Percentiles rank a stretch among this genome's conserved stretches.
phyloP scores from a whole-genome alignment of 2,888 invertebrate genomes.

The Lasiommata megera region DNA sequence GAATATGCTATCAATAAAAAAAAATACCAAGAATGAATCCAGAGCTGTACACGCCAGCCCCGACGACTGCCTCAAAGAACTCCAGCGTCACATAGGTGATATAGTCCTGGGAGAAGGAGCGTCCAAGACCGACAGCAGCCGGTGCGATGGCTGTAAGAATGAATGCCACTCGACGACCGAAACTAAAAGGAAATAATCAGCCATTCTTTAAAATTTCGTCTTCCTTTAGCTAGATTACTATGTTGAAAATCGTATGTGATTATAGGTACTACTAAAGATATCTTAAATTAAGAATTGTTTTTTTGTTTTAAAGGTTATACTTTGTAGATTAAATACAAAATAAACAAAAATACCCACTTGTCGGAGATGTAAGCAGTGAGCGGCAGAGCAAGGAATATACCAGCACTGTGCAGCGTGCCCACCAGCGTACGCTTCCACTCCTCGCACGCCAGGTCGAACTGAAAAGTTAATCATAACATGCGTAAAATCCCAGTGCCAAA shows the following conservation, averaged over 20 bases:
- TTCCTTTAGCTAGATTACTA: too few relatives aligned
- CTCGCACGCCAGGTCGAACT: slow-evolving; percentile 66
- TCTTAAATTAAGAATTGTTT: too few relatives aligned
- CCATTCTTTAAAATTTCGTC: too few relatives aligned
- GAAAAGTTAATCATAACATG: slow-evolving; percentile 35
- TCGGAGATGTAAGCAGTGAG: slow-evolving; percentile 79
- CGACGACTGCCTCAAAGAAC: slow-evolving; percentile 59
- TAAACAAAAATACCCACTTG: slow-evolving; percentile 48
- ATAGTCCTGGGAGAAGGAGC: slow-evolving; percentile 45
- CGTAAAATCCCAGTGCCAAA: too few relatives aligned
- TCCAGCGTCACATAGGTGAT: slow-evolving; percentile 56
- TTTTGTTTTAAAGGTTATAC: too few relatives aligned
- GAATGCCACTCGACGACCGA: slow-evolving; percentile 44
- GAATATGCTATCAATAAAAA: not conserved
- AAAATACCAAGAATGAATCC: slow-evolving; percentile 55
- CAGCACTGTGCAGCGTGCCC: slow-evolving; percentile 79
- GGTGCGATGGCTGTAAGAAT: slow-evolving; percentile 46
- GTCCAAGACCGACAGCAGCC: slow-evolving; percentile 36
- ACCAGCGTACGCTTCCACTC: slow-evolving; percentile 80
- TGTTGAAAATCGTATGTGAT: too few relatives aligned
- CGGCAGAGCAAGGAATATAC: slow-evolving; percentile 76
- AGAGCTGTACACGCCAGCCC: slow-evolving; percentile 64
- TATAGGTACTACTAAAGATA: too few relatives aligned
- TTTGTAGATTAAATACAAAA: too few relatives aligned
- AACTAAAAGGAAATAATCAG: slow-evolving; percentile 31